phyloP scores from a whole-genome alignment of 1,140 invertebrate genomes.

The Telenomus remus region DNA sequence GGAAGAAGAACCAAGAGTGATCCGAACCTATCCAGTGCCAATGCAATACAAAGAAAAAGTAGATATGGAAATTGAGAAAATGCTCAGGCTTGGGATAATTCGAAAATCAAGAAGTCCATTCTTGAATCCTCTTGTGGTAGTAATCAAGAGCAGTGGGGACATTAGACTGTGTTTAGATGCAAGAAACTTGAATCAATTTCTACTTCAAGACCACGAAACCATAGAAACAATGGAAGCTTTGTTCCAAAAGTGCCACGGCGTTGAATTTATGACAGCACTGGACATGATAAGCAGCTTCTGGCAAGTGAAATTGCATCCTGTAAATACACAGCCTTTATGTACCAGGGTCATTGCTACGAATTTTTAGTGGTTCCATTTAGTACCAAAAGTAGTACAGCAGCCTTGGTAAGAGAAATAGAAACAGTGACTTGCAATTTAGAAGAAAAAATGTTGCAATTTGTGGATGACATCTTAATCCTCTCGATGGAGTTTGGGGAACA shows the following conservation, averaged over 20 bases:
- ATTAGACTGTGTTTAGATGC: conserved; percentile 66
- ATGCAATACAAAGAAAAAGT: not conserved
- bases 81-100: conserved; percentile 53
- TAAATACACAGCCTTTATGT: conserved; percentile 18
- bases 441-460: conserved; percentile 14
- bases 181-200: conserved; percentile 18
- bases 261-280: conserved; percentile 1
- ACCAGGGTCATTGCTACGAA: conserved; percentile 22
- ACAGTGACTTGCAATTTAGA: too few relatives aligned
- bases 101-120: conserved; percentile 35
- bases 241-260: not conserved
- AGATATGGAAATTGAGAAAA: conserved; percentile 30
- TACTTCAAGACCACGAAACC: conserved; percentile 2
- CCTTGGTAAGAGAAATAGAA: too few relatives aligned
- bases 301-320: conserved; percentile 14
- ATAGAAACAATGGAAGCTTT: conserved; percentile 4
- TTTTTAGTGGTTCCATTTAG: conserved; percentile 19
- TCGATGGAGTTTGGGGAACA: too few relatives aligned
- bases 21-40: too few relatives aligned
- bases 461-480: conserved; percentile 31
- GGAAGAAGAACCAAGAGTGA: too few relatives aligned
- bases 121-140: conserved; percentile 7
- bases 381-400: not conserved
- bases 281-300: conserved; percentile 22
- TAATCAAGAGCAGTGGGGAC: conserved; percentile 57